Conservation (phyloP, 2,113 vertebrate genomes). For the Paedocypris sp. region DNA sequence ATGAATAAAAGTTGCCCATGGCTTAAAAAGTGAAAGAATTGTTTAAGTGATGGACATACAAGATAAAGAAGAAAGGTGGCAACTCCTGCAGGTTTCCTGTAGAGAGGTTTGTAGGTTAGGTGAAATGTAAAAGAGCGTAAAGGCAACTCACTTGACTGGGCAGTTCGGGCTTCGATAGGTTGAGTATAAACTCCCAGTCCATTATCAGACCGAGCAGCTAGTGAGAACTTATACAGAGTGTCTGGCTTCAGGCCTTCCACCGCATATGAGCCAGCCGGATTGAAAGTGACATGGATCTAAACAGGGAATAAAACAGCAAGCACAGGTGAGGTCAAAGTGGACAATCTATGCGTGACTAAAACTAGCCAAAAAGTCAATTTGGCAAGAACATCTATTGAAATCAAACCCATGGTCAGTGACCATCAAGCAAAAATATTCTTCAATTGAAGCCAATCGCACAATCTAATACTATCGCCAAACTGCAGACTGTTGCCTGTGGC, state of each 20-base stretch:
- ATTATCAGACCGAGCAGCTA: constrained; percentile 80
- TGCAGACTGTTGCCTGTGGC: not conserved
- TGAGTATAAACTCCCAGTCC: constrained; percentile 84
- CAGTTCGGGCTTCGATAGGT: constrained; percentile 71
- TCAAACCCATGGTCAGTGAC: too few species aligned
- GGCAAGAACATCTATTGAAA: too few species aligned
- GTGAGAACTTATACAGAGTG: constrained; percentile 76
- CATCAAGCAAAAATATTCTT: constrained; percentile 7
- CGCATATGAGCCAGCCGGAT: constrained; percentile 71
- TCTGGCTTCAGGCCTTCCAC: constrained; percentile 87
- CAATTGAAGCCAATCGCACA: constrained; percentile 6
- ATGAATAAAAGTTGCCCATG: constrained; percentile 40
- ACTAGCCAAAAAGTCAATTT: too few species aligned
- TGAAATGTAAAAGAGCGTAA: not conserved
- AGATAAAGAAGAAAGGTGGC: constrained; percentile 21
- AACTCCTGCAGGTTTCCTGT: constrained; percentile 70
- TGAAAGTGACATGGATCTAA: constrained; percentile 77
- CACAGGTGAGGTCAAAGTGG: not conserved
- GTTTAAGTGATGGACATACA: constrained; percentile 45
- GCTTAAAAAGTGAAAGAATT: constrained; percentile 45
- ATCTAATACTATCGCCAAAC: constrained; percentile 20
- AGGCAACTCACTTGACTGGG: constrained; percentile 83
- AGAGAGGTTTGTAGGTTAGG: constrained; percentile 6
- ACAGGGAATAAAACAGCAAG: constrained; percentile 23
- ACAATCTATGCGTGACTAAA: not conserved